Evolutionary conservation across 1,140 invertebrate genomes (phyloP).

Genomic region (Philaenus spumarius): DNA sequence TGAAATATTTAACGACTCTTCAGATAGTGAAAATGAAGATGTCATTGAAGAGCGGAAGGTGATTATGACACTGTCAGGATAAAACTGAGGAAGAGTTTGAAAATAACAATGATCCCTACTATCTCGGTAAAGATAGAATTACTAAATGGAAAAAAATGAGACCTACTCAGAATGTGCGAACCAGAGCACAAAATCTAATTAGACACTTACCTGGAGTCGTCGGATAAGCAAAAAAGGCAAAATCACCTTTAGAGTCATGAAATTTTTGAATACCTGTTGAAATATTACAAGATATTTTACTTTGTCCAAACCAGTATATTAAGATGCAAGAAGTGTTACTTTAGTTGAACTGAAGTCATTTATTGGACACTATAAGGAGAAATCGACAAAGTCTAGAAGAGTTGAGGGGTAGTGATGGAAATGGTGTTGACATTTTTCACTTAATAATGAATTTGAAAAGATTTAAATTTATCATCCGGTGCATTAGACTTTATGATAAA

Average conservation of each 20-base stretch:
- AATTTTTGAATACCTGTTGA: constrained; percentile 8
- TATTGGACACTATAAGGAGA: too few species aligned
- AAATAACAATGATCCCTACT: background rate
- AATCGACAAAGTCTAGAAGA: too few species aligned
- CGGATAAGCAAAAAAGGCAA: background rate
- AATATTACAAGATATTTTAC: background rate
- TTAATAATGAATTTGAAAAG: too few species aligned
- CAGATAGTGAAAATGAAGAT: background rate
- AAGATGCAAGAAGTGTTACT: background rate
- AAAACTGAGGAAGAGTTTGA: background rate
- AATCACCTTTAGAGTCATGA: background rate
- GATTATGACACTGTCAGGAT: background rate
- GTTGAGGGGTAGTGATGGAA: too few species aligned
- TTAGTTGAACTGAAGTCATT: background rate
- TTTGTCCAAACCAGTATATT: constrained; percentile 7
- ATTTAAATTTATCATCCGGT: too few species aligned
- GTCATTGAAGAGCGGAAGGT: constrained; percentile 1
- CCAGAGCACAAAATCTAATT: background rate
- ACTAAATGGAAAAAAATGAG: background rate
- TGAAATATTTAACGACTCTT: too few species aligned
- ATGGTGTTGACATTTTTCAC: too few species aligned
- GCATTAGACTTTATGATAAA: too few species aligned
- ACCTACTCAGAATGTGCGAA: background rate
- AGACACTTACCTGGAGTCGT: background rate
- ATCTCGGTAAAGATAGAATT: background rate